Base-by-base conservation (phyloP, 2,888 invertebrate genomes). In the Acrocyrtus sp. region DNA sequence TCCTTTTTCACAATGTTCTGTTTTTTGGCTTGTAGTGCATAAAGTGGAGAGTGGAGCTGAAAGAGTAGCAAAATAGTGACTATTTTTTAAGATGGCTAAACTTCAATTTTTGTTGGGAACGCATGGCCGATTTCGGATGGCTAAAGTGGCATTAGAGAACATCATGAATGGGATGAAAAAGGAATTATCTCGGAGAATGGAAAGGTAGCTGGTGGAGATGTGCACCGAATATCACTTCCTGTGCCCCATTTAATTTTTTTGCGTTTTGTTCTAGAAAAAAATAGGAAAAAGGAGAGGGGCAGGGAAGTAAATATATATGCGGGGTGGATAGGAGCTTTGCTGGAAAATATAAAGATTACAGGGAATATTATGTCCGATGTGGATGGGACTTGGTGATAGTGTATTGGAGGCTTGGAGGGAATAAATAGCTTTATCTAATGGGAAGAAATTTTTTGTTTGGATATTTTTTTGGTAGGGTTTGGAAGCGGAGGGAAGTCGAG, bases 401-500 rank as follows among this genome's bases (percentile, higher is more conserved):
- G 51, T 62, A 34, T 48, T 47, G 34, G 34, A 34, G 45, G 24
- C 19, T 60, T 61, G 34, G 21, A 2, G 19, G 41, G 5, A 60
- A 27, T 43, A 29, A 60, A 53, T 61, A 57, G 58, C 53, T 45
- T 51, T 61, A 29, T 48, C 34, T 63, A 60, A 60, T 24, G 39
- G 19, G 41, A 22, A n/a, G 24, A 19, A 27, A 19, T 43, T 34
- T 56, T 10, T 19, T 22, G 39, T 22, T 50, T 26, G 6, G 10
- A 34, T 56, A 39, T 39, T 56, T 17, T 53, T 34, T 45, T 57
- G 12, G 24, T 26, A 69, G 70, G 62, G 43, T 70, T 62, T 43
- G 68, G 54, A 26, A 68, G 54, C 26, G 50, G 47, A 24, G 60
- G 60, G n/a, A n/a, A n/a, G n/a, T n/a, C n/a, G n/a, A n/a, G n/a